Percentiles rank a stretch among this genome's conserved stretches.
Conservation (phyloP, 2,888 invertebrate genomes). For the Caenorhabditis sp. region DNA sequence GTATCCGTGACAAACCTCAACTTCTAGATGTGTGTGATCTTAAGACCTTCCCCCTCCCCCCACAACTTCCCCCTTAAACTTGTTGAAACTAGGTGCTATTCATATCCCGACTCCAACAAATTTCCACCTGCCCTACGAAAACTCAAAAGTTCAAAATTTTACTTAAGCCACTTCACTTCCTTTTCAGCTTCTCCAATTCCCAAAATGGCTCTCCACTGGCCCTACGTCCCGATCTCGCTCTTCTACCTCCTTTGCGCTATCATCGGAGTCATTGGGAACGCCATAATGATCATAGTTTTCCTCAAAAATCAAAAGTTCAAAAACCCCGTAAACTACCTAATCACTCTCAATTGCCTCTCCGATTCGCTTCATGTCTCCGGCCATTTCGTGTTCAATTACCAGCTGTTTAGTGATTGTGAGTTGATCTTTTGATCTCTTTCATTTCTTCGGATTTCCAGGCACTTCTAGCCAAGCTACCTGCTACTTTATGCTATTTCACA, state of each 20-base stretch:
- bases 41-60: too few relatives aligned
- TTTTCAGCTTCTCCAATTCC: neutral
- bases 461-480: slow-evolving; percentile 39
- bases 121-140: too few relatives aligned
- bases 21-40: too few relatives aligned
- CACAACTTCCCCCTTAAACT: too few relatives aligned
- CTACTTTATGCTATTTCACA: slow-evolving; percentile 22
- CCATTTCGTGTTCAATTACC: slow-evolving; percentile 54
- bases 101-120: too few relatives aligned
- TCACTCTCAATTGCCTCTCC: slow-evolving; percentile 49
- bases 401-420: slow-evolving; percentile 40
- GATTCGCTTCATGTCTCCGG: slow-evolving; percentile 49
- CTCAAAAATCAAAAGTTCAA: slow-evolving; percentile 41
- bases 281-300: slow-evolving; percentile 53
- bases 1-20: too few relatives aligned
- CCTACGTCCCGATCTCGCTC: slow-evolving; percentile 51
- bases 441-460: neutral
- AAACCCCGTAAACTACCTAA: slow-evolving; percentile 44
- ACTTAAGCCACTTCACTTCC: too few relatives aligned
- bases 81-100: too few relatives aligned
- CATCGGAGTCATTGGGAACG: slow-evolving; percentile 58
- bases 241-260: slow-evolving; percentile 57
- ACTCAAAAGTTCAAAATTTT: too few relatives aligned
- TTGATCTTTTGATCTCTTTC: neutral
- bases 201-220: slow-evolving; percentile 4